Percentiles rank a stretch among this genome's conserved stretches.
phyloP scores from a whole-genome alignment of 2,888 invertebrate genomes.

The Nephrocerus scutellatus region DNA sequence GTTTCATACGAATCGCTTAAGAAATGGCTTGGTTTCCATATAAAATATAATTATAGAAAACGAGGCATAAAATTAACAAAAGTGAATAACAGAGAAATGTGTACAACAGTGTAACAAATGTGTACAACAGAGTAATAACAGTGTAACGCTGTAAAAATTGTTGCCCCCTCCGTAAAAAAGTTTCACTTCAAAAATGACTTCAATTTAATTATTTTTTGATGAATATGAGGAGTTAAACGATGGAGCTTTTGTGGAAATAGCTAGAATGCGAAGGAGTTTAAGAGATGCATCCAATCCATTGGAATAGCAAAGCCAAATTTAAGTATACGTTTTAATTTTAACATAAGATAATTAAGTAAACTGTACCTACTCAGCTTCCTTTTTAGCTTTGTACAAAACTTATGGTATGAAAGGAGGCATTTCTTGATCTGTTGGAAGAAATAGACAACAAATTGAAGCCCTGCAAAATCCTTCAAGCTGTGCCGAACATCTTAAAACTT shows the following conservation, averaged over 20 bases:
- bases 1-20: too few relatives aligned
- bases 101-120: too few relatives aligned
- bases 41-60: too few relatives aligned
- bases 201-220: constrained; percentile 2
- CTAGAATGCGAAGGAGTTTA: constrained; percentile 6
- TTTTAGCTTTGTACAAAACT: not conserved
- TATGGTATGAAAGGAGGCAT: constrained; percentile 3
- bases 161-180: too few relatives aligned
- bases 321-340: constrained; percentile 3
- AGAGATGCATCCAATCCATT: constrained; percentile 6
- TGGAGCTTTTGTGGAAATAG: not conserved
- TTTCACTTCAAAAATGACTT: constrained; percentile 10
- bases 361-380: not conserved
- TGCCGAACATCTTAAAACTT: not conserved
- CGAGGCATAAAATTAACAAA: too few relatives aligned
- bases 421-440: not conserved
- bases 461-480: constrained; percentile 1
- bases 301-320: constrained; percentile 8
- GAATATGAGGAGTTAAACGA: not conserved
- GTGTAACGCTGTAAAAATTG: too few relatives aligned
- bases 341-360: too few relatives aligned
- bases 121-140: too few relatives aligned
- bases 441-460: constrained; percentile 2
- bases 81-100: too few relatives aligned
- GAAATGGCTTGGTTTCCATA: too few relatives aligned